Conservation (phyloP, 2,888 invertebrate genomes). For the Amaurobius ferox region DNA sequence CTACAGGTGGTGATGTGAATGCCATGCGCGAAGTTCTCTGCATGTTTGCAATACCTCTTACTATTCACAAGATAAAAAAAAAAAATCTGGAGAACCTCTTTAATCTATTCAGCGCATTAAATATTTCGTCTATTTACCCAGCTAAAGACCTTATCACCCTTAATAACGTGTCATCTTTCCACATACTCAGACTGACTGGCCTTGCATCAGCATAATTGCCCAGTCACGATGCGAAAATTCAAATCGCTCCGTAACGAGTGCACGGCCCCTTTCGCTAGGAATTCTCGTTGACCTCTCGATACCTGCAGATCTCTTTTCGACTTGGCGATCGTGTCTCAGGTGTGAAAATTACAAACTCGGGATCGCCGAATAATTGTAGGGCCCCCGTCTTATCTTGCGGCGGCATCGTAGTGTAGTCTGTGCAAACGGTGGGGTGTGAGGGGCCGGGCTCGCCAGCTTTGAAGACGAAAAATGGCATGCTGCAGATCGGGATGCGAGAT, state of each 20-base stretch:
- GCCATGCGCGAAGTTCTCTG: too few relatives aligned
- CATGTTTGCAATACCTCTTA: too few relatives aligned
- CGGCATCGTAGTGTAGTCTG: slow-evolving; percentile 42
- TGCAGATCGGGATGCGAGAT: background rate
- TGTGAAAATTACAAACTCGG: slow-evolving; percentile 68
- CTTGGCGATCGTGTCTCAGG: slow-evolving; percentile 63
- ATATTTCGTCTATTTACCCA: too few relatives aligned
- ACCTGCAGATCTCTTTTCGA: slow-evolving; percentile 12
- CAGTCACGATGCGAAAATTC: background rate
- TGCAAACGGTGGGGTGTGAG: slow-evolving; percentile 13
- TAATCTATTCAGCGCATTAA: too few relatives aligned
- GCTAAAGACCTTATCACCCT: too few relatives aligned
- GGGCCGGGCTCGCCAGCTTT: background rate
- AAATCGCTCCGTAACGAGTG: background rate
- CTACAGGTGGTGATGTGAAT: too few relatives aligned
- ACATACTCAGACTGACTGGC: too few relatives aligned
- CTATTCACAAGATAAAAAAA: too few relatives aligned
- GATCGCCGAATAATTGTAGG: slow-evolving; percentile 59
- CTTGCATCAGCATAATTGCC: background rate
- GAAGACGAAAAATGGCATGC: background rate
- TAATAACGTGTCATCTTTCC: too few relatives aligned
- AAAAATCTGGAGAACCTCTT: too few relatives aligned
- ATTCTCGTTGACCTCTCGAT: slow-evolving; percentile 46
- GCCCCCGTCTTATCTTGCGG: slow-evolving; percentile 40
- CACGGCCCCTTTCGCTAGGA: slow-evolving; percentile 16